These are phyloP conservation scores for Lamprologus callipterus DNA, from an alignment of 2,113 vertebrate species.

Conservation along the genomic window DNA sequence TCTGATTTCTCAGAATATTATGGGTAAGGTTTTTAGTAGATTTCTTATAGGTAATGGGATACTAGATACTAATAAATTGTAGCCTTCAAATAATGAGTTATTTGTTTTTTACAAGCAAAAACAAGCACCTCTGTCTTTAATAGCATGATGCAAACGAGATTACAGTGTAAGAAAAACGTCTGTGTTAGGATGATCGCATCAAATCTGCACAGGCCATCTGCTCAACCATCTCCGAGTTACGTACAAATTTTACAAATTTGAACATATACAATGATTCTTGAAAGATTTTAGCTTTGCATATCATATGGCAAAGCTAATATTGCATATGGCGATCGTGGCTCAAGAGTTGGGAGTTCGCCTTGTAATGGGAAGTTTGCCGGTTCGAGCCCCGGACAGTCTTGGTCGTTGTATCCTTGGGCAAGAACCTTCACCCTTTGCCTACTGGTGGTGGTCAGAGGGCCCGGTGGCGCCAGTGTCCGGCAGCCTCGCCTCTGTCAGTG, in stretches of 20 bases:
- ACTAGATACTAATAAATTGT: accelerated
- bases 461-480: accelerated
- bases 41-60: not conserved
- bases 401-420: accelerated
- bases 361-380: not conserved
- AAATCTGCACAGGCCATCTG: not conserved
- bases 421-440: accelerated
- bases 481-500: no score
- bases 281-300: not conserved
- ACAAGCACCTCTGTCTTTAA: not conserved
- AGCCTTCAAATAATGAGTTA: not conserved
- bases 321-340: not conserved
- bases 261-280: not conserved
- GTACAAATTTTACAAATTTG: not conserved
- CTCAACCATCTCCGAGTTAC: accelerated
- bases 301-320: not conserved
- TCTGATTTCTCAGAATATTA: not conserved
- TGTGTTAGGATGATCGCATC: not conserved
- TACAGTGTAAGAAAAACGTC: not conserved
- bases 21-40: not conserved
- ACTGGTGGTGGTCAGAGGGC: no score
- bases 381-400: no score
- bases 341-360: not conserved
- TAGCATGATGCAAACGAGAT: accelerated
- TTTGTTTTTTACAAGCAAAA: not conserved